A percentile compares a stretch with the other conserved stretches of the same genome.
Conservation (phyloP, 2,113 vertebrate genomes). For the Uria aalge region DNA sequence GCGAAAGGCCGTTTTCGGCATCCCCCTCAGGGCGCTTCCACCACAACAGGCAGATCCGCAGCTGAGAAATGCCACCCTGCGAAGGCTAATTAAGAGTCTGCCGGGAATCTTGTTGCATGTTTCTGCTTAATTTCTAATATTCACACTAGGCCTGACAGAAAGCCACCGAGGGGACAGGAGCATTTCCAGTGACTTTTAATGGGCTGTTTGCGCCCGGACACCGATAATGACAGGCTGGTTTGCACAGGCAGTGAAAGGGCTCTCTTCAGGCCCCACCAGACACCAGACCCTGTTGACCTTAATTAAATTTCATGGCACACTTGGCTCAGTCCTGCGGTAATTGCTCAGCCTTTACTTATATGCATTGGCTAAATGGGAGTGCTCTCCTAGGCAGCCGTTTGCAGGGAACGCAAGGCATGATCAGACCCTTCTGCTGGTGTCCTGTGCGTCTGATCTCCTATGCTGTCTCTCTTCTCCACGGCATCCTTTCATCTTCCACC, state of each 20-base stretch:
- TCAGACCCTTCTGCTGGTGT: not conserved
- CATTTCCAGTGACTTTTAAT: not conserved
- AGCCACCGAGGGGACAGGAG: not conserved
- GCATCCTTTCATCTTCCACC: not conserved
- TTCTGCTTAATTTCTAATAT: constrained; percentile 38
- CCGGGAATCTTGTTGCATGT: not conserved
- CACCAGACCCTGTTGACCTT: constrained; percentile 9
- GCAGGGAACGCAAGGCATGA: not conserved
- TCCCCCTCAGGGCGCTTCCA: not conserved
- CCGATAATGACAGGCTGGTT: not conserved
- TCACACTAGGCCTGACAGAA: constrained; percentile 26
- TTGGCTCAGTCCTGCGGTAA: not conserved
- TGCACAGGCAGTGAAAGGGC: not conserved
- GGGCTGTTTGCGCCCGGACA: constrained; percentile 8
- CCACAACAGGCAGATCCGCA: not conserved
- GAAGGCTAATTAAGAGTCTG: constrained; percentile 1
- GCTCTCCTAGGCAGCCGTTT: not conserved
- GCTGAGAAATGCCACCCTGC: accelerated
- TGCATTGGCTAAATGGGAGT: not conserved
- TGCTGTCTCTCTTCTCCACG: not conserved
- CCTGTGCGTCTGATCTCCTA: not conserved
- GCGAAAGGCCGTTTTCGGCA: not conserved
- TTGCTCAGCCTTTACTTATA: not conserved
- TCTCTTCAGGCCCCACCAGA: constrained; percentile 8
- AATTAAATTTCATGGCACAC: constrained; percentile 43